Evolutionary conservation across 1,140 invertebrate genomes (phyloP), one percentile per base, ranked within the genome.

Genomic region (Metopolophium dirhodum): DNA sequence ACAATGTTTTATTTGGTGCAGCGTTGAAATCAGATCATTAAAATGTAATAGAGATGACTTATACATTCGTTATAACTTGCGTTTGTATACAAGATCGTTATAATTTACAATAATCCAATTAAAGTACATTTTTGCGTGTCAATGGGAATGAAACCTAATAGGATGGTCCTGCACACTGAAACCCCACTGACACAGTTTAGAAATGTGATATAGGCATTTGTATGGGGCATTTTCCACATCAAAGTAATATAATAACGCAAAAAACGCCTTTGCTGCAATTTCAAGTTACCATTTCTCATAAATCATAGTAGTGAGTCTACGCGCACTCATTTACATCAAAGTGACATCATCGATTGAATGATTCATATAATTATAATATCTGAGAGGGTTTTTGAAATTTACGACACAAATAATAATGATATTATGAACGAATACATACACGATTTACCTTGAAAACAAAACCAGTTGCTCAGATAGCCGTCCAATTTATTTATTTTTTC

Each of bases 401-500:
- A 91, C 47, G 90, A 51, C 47, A 77, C 18, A 49, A 82, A 91
- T 82, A 49, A 41, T 61, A 51, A 77, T 45, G 47, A 83, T 83
- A 82, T 37, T 22, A 9, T 37, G 61, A 35, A 47, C 35, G 47
- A n/a, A 83, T 45, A 54, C 35, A 89, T 51, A 82, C 23, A 51
- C 22, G 4, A 83, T 77, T 92, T 83, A 51, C 90, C 90, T 92
- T 92, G 90, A 92, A 92, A 82, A 83, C 41, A 41, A 92, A 92
- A 92, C 90, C 68, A 57, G 90, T 92, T 92, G 23, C 37, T 68
- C 47, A 2, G 41, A 37, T 83, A 77, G 3, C n/a, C 4, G 90
- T 54, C 30, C 47, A 82, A 82, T 91, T 51, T 91, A 26, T 23
- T 68, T 68, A 68, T 77, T 22, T 91, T 89, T 89, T 45, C 37